Conservation (phyloP, 2,888 invertebrate genomes). For the Diaprepes abbreviatus region DNA sequence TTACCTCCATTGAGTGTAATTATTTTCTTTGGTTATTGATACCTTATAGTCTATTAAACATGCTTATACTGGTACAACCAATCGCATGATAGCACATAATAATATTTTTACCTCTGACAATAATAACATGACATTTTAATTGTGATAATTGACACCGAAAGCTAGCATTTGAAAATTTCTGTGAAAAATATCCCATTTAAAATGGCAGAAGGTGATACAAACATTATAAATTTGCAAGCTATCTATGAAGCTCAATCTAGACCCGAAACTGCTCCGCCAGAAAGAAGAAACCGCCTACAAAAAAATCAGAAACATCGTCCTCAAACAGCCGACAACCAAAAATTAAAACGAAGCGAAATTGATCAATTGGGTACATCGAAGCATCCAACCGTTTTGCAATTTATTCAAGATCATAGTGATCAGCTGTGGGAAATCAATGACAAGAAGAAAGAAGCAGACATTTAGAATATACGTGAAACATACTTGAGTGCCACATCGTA, state of each 20-base stretch:
- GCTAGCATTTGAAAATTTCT: too few relatives aligned
- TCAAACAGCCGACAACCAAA: conserved; percentile 2
- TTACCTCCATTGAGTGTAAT: too few relatives aligned
- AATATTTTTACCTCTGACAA: too few relatives aligned
- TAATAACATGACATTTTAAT: too few relatives aligned
- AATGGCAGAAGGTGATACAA: conserved; percentile 10
- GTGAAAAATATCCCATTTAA: background rate
- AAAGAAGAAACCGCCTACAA: background rate
- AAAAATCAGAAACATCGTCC: conserved; percentile 5
- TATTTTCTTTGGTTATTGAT: too few relatives aligned
- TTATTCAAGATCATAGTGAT: conserved; percentile 2
- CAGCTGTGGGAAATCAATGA: background rate
- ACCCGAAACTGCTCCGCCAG: background rate
- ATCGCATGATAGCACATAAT: too few relatives aligned
- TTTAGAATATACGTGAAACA: too few relatives aligned
- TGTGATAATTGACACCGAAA: too few relatives aligned
- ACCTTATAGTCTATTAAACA: too few relatives aligned
- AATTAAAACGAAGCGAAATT: background rate
- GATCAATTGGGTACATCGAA: background rate
- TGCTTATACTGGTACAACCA: too few relatives aligned
- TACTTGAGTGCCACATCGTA: background rate
- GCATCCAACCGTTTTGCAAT: background rate
- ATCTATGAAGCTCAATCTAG: background rate
- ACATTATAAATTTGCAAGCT: background rate
- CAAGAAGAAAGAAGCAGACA: background rate